These are phyloP conservation scores for Trachurus trachurus DNA, from an alignment of 2,797 vertebrate genomes.

Conservation along the genomic window DNA sequence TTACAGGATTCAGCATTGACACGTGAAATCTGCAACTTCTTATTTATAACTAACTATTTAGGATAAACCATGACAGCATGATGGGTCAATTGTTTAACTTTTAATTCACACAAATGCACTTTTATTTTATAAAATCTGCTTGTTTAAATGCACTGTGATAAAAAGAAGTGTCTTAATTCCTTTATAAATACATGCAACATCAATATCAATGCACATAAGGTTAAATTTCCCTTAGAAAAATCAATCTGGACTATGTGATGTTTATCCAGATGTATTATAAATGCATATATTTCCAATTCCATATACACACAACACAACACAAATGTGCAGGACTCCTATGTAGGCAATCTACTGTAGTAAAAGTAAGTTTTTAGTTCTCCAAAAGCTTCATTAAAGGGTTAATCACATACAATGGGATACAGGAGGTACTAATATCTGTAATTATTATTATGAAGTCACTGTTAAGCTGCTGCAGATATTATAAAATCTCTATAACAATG, in stretches of 20 bases:
- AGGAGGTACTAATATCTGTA: too few relatives aligned
- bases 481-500: too few relatives aligned
- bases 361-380: too few relatives aligned
- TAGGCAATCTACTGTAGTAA: too few relatives aligned
- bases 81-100: neutral
- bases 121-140: neutral
- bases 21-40: neutral
- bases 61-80: neutral
- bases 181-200: too few relatives aligned
- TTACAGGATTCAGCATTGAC: constrained; percentile 5
- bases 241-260: neutral
- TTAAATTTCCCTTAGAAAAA: neutral
- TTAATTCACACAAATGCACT: neutral
- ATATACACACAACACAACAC: neutral
- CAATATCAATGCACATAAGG: neutral
- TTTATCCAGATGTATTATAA: too few relatives aligned
- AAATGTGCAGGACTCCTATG: too few relatives aligned
- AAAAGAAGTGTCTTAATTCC: too few relatives aligned
- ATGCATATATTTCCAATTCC: neutral
- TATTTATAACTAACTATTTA: neutral
- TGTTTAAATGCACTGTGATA: neutral
- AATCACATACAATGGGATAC: too few relatives aligned
- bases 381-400: too few relatives aligned
- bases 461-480: too few relatives aligned
- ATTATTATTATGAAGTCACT: too few relatives aligned